Evolutionary conservation across 2,797 vertebrate genomes (phyloP), one percentile per base, ranked within the genome.

Genomic region (Antennarius maculatus): DNA sequence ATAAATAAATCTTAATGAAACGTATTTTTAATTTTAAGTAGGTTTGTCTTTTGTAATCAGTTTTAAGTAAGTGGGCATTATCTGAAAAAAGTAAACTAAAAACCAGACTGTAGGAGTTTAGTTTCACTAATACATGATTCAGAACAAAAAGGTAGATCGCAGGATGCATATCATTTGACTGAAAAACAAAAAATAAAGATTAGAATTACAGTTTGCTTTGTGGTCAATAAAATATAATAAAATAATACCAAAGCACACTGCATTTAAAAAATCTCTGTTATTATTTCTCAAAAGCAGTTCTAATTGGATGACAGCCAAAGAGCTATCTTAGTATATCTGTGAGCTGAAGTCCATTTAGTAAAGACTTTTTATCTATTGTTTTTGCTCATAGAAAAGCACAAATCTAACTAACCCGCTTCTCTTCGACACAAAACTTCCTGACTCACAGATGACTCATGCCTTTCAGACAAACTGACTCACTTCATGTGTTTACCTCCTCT

Each of bases 1-100:
- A 91, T 89, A 81, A 92, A 92, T 89, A 91, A 91, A 90, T 82
- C 58, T 45, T 60, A 87, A 80, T 85, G 54, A 88, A 87, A 84
- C 37, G 53, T 43, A 51, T 47, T 49, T 62, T 34, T 11, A 17
- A 29, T 54, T n/a, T 48, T 27, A 47, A 51, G 52, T 42, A n/a
- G 2, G 6, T 60, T 73, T 81, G 62, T 69, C 61, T 66, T 41
- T 70, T 67, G 45, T 39, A 41, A 54, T 49, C 18, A 28, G 16
- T 50, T 66, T 60, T 49, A 69, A 47, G 46, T 11, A 2, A 27
- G 12, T 60, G 49, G 50, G 57, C 16, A 55, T 69, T 41, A 71
- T 53, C 60, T 66, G 23, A 10, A 6, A 29, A 59, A 34, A 48
- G 47, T 11, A 74, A 47, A 53, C 31, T 55, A 54, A 23, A 23